Base-by-base conservation (phyloP, 2,113 vertebrate genomes). In the Clarias batrachus region DNA sequence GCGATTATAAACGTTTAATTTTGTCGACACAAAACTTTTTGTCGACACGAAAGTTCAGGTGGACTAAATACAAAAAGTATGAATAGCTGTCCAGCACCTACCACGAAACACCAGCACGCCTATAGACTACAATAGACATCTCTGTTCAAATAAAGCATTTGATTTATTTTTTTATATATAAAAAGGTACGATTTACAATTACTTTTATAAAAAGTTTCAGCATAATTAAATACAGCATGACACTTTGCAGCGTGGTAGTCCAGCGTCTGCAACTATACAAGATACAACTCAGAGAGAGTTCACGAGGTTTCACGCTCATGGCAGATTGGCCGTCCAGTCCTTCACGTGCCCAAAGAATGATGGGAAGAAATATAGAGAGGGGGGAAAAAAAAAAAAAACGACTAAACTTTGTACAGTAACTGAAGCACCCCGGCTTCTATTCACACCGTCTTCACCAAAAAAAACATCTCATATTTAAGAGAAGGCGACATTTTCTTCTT, bases 191-290 rank as follows among this genome's bases (percentile, higher is more conserved):
- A 96, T 97, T 98, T 99, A 99, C 97, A 99, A 97, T 97, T 99
- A 99, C 98, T 99, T 99, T 99, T 99, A 99, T 99, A 97, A 99
- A 99, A 99, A 99, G 98, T 99, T 97, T 97, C 94, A 97, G 97
- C 96, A 96, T 96, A 96, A 98, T 96, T 97, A 97, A 96, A 96
- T 97, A 98, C 97, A 97, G 97, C 97, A 97, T 98, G 97, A 98
- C 96, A 97, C 94, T 96, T 93, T 96, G 97, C 97, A 98, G 98
- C 97, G 97, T 86, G 91, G 73, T 91, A 71, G 62, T 86, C 87
- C 89, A 96, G 94, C 96, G 94, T 95, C 98, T 97, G 97, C 97
- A 97, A 96, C 98, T 98, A 96, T 98, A 98, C 97, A 98, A 96
- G 96, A 94, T 94, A 94, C 80, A 96, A 97, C 97, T 96, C 96